Evolutionary conservation across 2,113 vertebrate genomes (phyloP).

Genomic region (Zosterops lateralis): DNA sequence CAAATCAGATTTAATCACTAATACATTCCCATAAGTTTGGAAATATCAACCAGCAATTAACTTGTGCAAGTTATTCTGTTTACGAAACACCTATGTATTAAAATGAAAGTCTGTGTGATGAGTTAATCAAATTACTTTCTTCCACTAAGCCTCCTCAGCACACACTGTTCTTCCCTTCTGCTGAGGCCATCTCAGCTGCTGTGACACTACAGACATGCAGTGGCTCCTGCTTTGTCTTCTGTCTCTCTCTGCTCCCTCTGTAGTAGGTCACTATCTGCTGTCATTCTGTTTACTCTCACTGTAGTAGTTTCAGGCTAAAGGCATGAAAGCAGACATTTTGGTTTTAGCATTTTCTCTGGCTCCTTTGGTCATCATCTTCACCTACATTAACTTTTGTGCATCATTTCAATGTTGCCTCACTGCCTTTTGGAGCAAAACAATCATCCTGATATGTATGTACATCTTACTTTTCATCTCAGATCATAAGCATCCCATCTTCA

Average conservation of each 20-base stretch:
- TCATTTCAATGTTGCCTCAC: not conserved
- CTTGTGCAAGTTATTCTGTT: not conserved
- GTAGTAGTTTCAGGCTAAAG: not conserved
- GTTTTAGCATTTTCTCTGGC: not conserved
- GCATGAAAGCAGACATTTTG: not conserved
- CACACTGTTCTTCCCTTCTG: not conserved
- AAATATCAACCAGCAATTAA: not conserved
- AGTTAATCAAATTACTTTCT: not conserved
- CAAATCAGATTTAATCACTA: not conserved
- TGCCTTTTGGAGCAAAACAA: not conserved
- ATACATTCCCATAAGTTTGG: not conserved
- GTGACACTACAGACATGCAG: not conserved
- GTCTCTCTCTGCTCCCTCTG: not conserved
- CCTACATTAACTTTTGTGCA: not conserved
- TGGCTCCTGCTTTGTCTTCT: not conserved
- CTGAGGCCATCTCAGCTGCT: not conserved
- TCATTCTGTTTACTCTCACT: not conserved
- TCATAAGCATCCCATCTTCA: not conserved
- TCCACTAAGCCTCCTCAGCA: not conserved
- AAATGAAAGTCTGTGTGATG: not conserved
- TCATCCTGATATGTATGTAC: fast-evolving
- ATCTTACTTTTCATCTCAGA: not conserved
- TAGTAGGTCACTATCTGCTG: not conserved
- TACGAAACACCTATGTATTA: not conserved
- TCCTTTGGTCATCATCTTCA: not conserved